Conservation (phyloP, 2,888 invertebrate genomes). For the Lochmaea capreae region DNA sequence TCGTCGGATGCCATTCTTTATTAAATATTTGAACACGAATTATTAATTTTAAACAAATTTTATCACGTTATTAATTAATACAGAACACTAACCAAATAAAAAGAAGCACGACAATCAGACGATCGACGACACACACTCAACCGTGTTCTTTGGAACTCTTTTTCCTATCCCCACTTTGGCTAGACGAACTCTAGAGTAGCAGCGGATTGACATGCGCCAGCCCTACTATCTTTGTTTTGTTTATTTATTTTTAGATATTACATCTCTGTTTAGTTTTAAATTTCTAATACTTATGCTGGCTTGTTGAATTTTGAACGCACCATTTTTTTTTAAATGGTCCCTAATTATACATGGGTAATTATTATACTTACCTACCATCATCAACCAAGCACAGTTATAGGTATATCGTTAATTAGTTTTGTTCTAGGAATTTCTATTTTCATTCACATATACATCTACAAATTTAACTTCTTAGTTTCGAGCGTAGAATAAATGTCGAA, state of each 20-base stretch:
- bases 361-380: background rate
- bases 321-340: constrained; percentile 3
- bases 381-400: too few relatives aligned
- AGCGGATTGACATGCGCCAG: constrained; percentile 23
- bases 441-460: too few relatives aligned
- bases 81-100: constrained; percentile 28
- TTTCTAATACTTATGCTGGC: constrained; percentile 12
- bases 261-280: constrained; percentile 15
- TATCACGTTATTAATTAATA: constrained; percentile 22
- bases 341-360: background rate
- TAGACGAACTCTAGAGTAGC: constrained; percentile 28
- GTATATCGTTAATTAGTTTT: too few relatives aligned
- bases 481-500: too few relatives aligned
- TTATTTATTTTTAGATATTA: background rate
- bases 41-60: constrained; percentile 9
- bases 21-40: constrained; percentile 36
- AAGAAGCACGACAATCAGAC: constrained; percentile 25
- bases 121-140: constrained; percentile 4
- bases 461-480: too few relatives aligned
- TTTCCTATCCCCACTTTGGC: constrained; percentile 23
- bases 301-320: constrained; percentile 16
- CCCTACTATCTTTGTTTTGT: background rate
- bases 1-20: constrained; percentile 85
- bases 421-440: too few relatives aligned
- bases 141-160: constrained; percentile 27